These are phyloP conservation scores for Pungitius pungitius DNA, from an alignment of 2,113 vertebrate species.

Conservation along the genomic window DNA sequence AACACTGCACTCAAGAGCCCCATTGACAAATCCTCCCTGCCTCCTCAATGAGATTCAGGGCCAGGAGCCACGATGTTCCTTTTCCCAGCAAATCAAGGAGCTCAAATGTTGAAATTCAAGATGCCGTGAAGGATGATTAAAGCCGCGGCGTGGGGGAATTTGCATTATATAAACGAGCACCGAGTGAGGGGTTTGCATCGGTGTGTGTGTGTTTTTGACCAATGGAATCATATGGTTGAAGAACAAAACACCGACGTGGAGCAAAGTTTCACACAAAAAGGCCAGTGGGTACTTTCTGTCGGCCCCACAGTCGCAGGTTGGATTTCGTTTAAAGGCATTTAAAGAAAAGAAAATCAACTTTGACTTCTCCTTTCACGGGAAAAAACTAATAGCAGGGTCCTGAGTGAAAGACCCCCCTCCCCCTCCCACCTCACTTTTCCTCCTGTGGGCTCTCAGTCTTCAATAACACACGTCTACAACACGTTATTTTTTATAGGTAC, in stretches of 20 bases:
- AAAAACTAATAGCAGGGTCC: no score
- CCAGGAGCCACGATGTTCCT: conserved; percentile 44
- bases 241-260: background rate
- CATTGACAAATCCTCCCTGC: conserved; percentile 72
- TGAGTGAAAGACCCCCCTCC: no score
- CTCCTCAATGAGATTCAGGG: conserved; percentile 69
- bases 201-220: background rate
- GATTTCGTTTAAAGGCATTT: no score
- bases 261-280: background rate
- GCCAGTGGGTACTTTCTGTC: background rate
- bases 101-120: conserved; percentile 39
- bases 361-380: no score
- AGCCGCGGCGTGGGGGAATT: conserved; percentile 1
- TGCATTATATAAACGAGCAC: conserved; percentile 5
- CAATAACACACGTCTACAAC: no score
- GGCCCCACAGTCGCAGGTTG: background rate
- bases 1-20: conserved; percentile 72
- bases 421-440: no score
- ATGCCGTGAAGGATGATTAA: conserved; percentile 32
- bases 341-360: no score
- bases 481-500: background rate
- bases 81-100: conserved; percentile 55
- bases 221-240: no score
- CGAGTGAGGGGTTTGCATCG: background rate
- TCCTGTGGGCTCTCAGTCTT: no score